Conservation (phyloP, 2,113 vertebrate species). For the Etheostoma cragini region DNA sequence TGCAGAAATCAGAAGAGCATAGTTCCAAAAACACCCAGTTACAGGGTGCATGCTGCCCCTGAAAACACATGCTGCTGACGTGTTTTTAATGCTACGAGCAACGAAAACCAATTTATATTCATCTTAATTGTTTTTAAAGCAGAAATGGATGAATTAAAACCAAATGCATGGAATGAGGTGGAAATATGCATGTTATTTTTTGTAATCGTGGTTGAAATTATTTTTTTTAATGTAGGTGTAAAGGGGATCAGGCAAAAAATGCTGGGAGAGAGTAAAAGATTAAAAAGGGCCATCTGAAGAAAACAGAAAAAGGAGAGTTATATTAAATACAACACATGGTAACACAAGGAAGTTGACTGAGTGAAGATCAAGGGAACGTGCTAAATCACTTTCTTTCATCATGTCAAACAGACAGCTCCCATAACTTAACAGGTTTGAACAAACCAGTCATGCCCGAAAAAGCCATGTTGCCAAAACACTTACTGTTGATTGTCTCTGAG, state of each 20-base stretch:
- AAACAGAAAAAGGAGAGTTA: neutral
- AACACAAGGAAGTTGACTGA: conserved; percentile 22
- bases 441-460: conserved; percentile 46
- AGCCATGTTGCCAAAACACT: conserved; percentile 59
- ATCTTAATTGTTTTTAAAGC: neutral
- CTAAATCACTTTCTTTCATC: conserved; percentile 42
- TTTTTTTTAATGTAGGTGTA: neutral
- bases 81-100: too few species aligned
- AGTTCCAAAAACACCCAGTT: too few species aligned
- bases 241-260: neutral
- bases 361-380: conserved; percentile 43
- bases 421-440: conserved; percentile 58
- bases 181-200: neutral
- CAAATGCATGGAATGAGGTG: too few species aligned
- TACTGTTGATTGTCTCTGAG: conserved; percentile 44
- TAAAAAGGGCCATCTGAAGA: neutral
- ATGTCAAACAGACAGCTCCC: conserved; percentile 44
- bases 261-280: neutral
- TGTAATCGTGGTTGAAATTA: neutral
- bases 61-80: too few species aligned
- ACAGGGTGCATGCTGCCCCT: too few species aligned
- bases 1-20: too few species aligned
- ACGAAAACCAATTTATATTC: too few species aligned
- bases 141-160: neutral
- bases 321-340: neutral